Evolutionary conservation across 2,113 vertebrate genomes (phyloP).

Genomic region (Neoarius graeffei): DNA sequence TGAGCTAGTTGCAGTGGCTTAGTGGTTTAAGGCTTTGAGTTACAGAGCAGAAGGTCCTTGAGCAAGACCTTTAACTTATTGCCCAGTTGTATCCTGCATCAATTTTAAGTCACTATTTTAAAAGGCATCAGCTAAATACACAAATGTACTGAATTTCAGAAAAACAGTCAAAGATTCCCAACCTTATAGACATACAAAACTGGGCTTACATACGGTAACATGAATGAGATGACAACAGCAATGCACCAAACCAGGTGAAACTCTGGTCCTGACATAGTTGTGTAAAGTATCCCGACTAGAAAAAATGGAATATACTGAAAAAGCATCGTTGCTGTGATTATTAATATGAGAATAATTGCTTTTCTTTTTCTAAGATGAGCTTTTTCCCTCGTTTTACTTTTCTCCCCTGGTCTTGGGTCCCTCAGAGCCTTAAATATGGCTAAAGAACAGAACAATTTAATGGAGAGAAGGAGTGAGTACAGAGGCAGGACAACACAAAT

Average conservation of each 20-base stretch:
- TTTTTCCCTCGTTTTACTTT: neutral
- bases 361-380: conserved; percentile 25
- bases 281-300: neutral
- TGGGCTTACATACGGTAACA: conserved; percentile 28
- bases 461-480: neutral
- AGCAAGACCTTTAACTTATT: too few relatives aligned
- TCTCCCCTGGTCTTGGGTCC: conserved; percentile 1
- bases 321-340: conserved; percentile 2
- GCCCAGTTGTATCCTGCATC: too few relatives aligned
- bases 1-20: too few relatives aligned
- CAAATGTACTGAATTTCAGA: neutral
- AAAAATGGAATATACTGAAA: conserved; percentile 4
- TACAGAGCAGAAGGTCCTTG: too few relatives aligned
- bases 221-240: neutral
- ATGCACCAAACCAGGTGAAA: neutral
- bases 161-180: neutral
- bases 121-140: too few relatives aligned
- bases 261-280: neutral
- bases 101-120: too few relatives aligned
- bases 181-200: conserved; percentile 23
- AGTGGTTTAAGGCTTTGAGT: too few relatives aligned
- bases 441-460: conserved; percentile 22
- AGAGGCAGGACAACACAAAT: conserved; percentile 2
- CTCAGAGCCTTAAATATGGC: conserved; percentile 29
- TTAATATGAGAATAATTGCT: neutral